phyloP scores from a whole-genome alignment of 2,888 invertebrate species.

The Drosophila seclusa region DNA sequence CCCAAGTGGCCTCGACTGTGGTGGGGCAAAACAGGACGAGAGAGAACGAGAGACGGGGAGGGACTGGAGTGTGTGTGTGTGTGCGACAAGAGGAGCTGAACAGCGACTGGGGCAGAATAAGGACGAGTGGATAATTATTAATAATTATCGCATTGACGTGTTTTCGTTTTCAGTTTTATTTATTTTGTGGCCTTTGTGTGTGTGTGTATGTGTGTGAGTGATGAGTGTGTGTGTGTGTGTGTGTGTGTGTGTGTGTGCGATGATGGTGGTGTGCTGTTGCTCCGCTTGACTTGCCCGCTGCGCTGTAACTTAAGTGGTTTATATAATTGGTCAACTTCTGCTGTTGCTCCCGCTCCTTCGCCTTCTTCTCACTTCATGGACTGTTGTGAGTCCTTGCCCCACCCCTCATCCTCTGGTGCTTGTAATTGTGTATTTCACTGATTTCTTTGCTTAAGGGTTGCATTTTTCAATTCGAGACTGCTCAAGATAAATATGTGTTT shows the following conservation, averaged over 20 bases:
- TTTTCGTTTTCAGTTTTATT: constrained; percentile 74
- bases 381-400: not conserved
- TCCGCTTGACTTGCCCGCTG: constrained; percentile 48
- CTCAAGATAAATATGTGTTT: constrained; percentile 11
- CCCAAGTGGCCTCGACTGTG: constrained; percentile 57
- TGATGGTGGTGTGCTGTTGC: constrained; percentile 27
- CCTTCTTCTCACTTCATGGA: constrained; percentile 1
- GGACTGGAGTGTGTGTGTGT: not conserved
- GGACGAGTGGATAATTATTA: constrained; percentile 81
- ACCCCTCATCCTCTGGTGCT: not conserved
- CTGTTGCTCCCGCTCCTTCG: constrained; percentile 31
- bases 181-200: constrained; percentile 35
- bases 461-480: constrained; percentile 30
- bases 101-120: constrained; percentile 55
- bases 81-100: constrained; percentile 18
- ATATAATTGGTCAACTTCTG: constrained; percentile 77
- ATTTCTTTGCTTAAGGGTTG: constrained; percentile 49
- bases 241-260: constrained; percentile 19
- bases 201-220: constrained; percentile 12
- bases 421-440: constrained; percentile 24
- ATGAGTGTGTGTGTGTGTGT: not conserved
- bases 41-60: not conserved
- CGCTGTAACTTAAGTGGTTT: constrained; percentile 73
- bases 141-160: constrained; percentile 82
- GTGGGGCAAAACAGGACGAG: constrained; percentile 4